Base-by-base conservation (phyloP, 2,888 invertebrate genomes). In the Dendrolimus pini region DNA sequence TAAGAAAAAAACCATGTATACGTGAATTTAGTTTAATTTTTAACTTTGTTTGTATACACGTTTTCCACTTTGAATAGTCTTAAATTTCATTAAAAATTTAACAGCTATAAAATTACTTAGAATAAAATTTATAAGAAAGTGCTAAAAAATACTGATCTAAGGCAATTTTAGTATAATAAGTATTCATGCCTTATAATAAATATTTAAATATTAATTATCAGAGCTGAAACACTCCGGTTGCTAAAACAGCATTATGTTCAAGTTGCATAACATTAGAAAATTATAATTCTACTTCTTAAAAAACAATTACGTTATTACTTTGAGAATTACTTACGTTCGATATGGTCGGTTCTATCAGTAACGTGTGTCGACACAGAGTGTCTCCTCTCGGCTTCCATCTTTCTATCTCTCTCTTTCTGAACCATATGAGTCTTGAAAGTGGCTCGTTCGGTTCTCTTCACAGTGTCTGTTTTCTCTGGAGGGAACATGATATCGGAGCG, bases 341-440 rank as follows among this genome's bases (percentile, higher is more conserved):
- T 80, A 63, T 89, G 87, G 67, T 92, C 91, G 61, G 93, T 93
- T 77, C 93, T 94, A 63, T 95, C 95, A 0, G 95, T 95, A 55
- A 93, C 93, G 67, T 94, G 93, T 0, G 96, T 96, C 0, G 95
- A 95, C 0, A 95, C 94, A 0, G 95, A 95, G 59, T 94, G 93
- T 69, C 95, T 93, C 61, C 96, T 93, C 65, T 95, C 95, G 6
- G 94, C 93, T 70, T 95, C 95, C 59, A 92, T 83, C 64, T 89
- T 89, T 58, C 88, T 80, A 55, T 91, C 89, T 65, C 94, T 87
- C 69, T 94, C 93, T 64, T 94, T 94, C 73, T 93, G 93, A 0
- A 92, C 93, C 93, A 94, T 94, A 71, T 95, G 95, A 1, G 94
- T 94, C 68, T 94, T 93, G 70, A 95, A 95, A 1, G 95, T 95